Base-by-base conservation (phyloP, 2,113 vertebrate genomes). In the Malurus elegans region DNA sequence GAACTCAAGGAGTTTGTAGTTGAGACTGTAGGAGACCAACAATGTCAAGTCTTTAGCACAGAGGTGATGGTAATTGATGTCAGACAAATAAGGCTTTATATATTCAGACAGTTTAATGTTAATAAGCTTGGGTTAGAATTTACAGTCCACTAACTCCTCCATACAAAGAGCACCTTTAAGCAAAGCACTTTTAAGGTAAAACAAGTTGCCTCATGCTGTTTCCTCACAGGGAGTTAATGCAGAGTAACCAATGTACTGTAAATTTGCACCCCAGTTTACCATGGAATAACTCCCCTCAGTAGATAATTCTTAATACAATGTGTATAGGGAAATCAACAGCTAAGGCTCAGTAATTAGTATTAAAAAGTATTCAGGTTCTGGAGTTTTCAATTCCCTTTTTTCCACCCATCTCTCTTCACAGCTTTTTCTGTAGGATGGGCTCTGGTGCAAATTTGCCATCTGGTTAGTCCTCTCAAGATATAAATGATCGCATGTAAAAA, bases 191-290 rank as follows among this genome's bases (percentile, higher is more conserved):
- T 90, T 85, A 91, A 93, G 85, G 93, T 79, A 94, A 88, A 95
- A 81, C 82, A 95, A 91, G 95, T 87, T 95, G 78, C 32, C 34
- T 94, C 96, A 96, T 1, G 95, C 95, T 96, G 96, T 81, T 96
- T 93, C 87, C 87, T 95, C 96, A 93, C 85, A 91, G 95, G 92
- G 93, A 96, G 95, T 93, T 96, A 96, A 96, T 96, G 93, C 87
- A 75, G 48, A 96, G 81, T 65, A 96, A 95, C 70, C 87, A 96
- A 78, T 95, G 90, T 94, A 96, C 96, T 94, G 96, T 95, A 95
- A 94, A 96, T 96, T 94, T 95, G 70, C 70, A 94, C 87, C 69
- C 69, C 90, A 79, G 70, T 84, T 96, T 96, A 89, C 65, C 69
- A 56, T 3, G 2, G 76, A 87, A 92, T 89, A 96, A 78, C 24